Base-by-base conservation (phyloP, 2,113 vertebrate species). In the Casuarius casuarius region DNA sequence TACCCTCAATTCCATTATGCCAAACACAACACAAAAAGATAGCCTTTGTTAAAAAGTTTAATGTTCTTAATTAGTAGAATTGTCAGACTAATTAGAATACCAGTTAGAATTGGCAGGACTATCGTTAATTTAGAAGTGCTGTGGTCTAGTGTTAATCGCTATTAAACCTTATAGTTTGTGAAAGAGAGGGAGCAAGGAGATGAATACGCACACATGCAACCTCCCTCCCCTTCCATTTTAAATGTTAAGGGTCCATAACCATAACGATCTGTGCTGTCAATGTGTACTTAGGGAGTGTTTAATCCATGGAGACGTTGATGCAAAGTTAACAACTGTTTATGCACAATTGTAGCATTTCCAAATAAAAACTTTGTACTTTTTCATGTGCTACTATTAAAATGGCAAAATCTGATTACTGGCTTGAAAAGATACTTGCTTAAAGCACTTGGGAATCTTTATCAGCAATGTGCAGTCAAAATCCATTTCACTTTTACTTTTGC, bases 21-120 rank as follows among this genome's bases (percentile, higher is more conserved):
- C 95, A 96, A 97, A 97, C 87, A 89, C 89, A 97, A 97, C 96
- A 96, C 95, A 97, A 98, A 97, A 96, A 83, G 93, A 97, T 97
- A 97, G 97, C 92, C 94, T 98, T 98, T 98, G 94, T 98, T 98
- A 97, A 98, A 98, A 98, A 98, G 97, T 98, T 98, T 98, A 98
- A 97, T 98, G 97, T 95, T 97, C 97, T 98, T 98, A 98, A 98
- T 98, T 98, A 98, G 96, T 98, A 96, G 96, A 98, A 98, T 98
- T 92, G 97, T 97, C 95, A 90, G 97, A 95, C 97, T 98, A 98
- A 98, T 98, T 98, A 98, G 96, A 98, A 98, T 98, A 97, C 95
- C 98, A 98, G 98, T 98, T 98, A 98, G 96, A 98, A 98, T 95
- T 98, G 97, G 97, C 97, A 97, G 96, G 97, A 94, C 97, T 98